Conservation (phyloP, 1,140 invertebrate species). For the Meteorus sp. region DNA sequence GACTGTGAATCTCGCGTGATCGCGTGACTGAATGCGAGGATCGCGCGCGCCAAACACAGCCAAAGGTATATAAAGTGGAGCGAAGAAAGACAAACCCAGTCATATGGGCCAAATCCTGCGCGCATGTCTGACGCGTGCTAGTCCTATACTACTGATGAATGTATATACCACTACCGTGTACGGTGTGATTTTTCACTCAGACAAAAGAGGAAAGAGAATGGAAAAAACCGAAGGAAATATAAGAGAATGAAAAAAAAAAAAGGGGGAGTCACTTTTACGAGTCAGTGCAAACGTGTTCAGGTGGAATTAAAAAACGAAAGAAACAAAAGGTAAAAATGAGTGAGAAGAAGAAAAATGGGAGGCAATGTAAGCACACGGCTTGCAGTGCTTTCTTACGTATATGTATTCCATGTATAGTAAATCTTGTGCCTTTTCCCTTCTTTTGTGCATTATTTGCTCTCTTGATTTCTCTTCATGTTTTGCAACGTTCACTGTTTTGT, state of each 20-base stretch:
- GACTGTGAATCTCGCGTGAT: constrained; percentile 37
- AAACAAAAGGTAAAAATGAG: no score
- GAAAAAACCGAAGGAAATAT: background rate
- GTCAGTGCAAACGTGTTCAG: constrained; percentile 12
- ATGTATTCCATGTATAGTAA: no score
- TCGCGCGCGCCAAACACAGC: constrained; percentile 17
- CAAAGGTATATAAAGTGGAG: no score
- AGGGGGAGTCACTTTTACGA: constrained; percentile 16
- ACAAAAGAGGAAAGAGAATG: background rate
- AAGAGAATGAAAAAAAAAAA: background rate
- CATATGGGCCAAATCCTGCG: constrained; percentile 17
- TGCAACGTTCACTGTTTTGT: background rate
- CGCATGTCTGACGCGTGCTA: constrained; percentile 46
- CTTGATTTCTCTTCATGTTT: background rate
- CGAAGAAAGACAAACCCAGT: background rate
- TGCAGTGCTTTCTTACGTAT: no score
- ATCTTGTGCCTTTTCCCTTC: no score
- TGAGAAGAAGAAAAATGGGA: no score
- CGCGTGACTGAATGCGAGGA: constrained; percentile 42
- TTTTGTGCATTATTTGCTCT: background rate
- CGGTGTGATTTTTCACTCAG: background rate
- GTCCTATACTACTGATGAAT: constrained; percentile 28
- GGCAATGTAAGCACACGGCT: no score
- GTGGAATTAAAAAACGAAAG: constrained; percentile 14
- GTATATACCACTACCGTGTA: no score